Conservation (phyloP, 2,797 vertebrate genomes). For the Lepilemur ruficaudatus region DNA sequence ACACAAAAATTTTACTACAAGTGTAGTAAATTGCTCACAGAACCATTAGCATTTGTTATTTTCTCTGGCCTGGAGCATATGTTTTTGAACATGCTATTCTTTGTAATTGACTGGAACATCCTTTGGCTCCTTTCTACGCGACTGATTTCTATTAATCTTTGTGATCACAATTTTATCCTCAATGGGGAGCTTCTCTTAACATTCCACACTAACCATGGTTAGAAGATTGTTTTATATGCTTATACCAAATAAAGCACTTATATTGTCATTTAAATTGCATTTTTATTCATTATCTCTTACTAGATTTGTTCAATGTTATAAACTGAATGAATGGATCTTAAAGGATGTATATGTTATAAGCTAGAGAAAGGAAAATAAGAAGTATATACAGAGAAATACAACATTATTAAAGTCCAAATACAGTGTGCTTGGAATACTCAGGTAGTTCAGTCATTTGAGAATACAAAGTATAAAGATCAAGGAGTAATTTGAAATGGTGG, state of each 20-base stretch:
- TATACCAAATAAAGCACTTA: not conserved
- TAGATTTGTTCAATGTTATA: not conserved
- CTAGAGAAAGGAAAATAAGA: not conserved
- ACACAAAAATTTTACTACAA: not conserved
- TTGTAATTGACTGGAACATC: not conserved
- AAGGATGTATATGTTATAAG: not conserved
- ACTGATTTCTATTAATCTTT: not conserved
- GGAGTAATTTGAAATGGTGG: not conserved
- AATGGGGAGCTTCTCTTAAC: not conserved
- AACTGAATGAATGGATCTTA: not conserved
- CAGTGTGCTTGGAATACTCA: not conserved
- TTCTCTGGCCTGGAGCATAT: not conserved
- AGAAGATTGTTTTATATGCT: not conserved
- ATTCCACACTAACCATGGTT: not conserved
- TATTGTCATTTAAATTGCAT: not conserved
- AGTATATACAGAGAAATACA: not conserved
- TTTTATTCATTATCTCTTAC: not conserved
- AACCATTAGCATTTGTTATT: not conserved
- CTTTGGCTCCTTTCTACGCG: not conserved
- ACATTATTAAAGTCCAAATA: not conserved
- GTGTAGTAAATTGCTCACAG: not conserved
- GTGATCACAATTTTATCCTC: not conserved
- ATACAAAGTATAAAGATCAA: not conserved
- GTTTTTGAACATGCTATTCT: not conserved
- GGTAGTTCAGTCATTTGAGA: not conserved